Conservation (phyloP, 1,140 invertebrate genomes). For the Cotesia typhae region DNA sequence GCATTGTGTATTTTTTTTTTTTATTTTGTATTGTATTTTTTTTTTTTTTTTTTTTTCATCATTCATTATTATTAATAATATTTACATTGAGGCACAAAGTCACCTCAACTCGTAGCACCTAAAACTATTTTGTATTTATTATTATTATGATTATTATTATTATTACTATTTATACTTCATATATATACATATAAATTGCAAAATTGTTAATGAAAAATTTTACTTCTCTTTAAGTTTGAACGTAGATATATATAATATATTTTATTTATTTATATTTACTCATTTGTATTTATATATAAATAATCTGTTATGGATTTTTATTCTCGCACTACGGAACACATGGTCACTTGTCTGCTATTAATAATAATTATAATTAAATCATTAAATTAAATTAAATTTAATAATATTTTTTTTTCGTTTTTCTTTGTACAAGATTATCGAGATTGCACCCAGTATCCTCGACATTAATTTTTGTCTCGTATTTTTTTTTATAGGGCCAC, state of each 20-base stretch:
- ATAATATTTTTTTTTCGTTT: slow-evolving; percentile 8
- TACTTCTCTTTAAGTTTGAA: slow-evolving; percentile 30
- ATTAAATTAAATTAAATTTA: too few species aligned
- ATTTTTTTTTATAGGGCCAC: not conserved
- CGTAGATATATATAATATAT: slow-evolving; percentile 44
- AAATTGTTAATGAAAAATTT: slow-evolving; percentile 61
- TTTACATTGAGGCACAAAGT: slow-evolving; percentile 47
- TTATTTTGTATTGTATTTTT: slow-evolving; percentile 14
- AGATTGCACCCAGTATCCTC: not conserved
- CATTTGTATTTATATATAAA: slow-evolving; percentile 32
- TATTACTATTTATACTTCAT: slow-evolving; percentile 44
- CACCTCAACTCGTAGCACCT: slow-evolving; percentile 49
- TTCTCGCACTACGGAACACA: slow-evolving; percentile 47
- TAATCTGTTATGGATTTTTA: slow-evolving; percentile 33
- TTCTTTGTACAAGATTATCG: slow-evolving; percentile 31
- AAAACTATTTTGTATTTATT: slow-evolving; percentile 43
- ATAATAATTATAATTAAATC: not conserved
- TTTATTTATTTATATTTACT: slow-evolving; percentile 35
- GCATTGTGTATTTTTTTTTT: slow-evolving; percentile 30
- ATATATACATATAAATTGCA: slow-evolving; percentile 61
- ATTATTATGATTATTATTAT: too few species aligned
- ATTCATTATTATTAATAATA: slow-evolving; percentile 26
- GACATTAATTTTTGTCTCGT: too few species aligned
- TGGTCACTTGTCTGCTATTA: slow-evolving; percentile 45
- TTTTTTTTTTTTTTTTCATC: slow-evolving; percentile 19